Evolutionary conservation across 2,797 vertebrate species (phyloP).

Genomic region (Microctenopoma lineatum): DNA sequence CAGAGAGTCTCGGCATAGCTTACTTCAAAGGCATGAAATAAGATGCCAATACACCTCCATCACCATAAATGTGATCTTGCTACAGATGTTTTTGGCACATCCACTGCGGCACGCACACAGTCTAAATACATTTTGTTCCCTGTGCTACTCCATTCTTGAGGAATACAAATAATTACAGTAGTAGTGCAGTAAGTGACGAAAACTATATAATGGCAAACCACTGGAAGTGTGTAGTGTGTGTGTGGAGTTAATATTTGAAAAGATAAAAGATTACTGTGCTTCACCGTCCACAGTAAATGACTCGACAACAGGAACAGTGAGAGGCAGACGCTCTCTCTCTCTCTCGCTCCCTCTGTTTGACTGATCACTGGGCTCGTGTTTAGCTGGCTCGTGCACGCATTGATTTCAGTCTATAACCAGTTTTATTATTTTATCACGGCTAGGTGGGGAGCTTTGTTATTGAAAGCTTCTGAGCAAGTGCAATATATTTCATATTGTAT

Average conservation of each 20-base stretch:
- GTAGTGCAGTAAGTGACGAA: background rate
- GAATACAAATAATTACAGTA: constrained; percentile 3
- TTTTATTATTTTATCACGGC: constrained; percentile 70
- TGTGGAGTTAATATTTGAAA: constrained; percentile 14
- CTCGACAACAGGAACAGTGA: constrained; percentile 24
- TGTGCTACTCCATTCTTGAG: background rate
- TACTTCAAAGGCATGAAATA: constrained; percentile 1
- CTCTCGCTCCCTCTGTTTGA: constrained; percentile 39
- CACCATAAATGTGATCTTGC: background rate
- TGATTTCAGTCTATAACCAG: constrained; percentile 55
- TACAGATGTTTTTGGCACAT: background rate
- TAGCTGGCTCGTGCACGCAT: constrained; percentile 42
- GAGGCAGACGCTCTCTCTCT: constrained; percentile 10
- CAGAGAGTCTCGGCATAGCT: background rate
- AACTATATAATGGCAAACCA: background rate
- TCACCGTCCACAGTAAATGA: constrained; percentile 30
- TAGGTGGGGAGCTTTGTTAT: constrained; percentile 65
- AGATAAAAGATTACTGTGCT: constrained; percentile 34
- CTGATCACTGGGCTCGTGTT: constrained; percentile 45
- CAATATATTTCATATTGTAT: constrained; percentile 74
- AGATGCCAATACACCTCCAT: background rate
- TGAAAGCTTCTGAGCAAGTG: constrained; percentile 63
- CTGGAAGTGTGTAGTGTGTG: background rate
- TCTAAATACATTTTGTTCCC: background rate
- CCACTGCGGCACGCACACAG: background rate